phyloP scores from a whole-genome alignment of 2,797 vertebrate species.

The Sus cebifrons region DNA sequence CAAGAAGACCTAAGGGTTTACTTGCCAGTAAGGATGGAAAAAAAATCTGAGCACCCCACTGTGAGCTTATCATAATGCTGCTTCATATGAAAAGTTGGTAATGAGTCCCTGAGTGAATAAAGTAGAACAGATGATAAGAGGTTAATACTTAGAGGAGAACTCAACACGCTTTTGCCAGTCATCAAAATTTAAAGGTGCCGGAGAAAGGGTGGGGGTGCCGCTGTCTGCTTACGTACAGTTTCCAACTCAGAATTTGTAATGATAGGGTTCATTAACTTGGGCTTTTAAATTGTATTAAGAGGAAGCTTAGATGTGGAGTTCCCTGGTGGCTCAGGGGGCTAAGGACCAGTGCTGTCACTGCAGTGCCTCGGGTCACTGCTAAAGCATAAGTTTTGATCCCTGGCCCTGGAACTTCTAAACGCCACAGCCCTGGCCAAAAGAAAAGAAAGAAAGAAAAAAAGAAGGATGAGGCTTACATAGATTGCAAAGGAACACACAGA shows the following conservation, averaged over 20 bases:
- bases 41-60: slow-evolving; percentile 89
- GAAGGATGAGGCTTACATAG: neutral
- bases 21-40: slow-evolving; percentile 92
- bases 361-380: no score
- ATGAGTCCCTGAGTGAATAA: slow-evolving; percentile 99
- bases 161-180: slow-evolving; percentile 90
- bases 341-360: no score
- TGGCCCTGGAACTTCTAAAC: no score
- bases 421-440: no score
- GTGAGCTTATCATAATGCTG: slow-evolving; percentile 93
- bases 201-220: slow-evolving; percentile 76
- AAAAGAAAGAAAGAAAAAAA: no score
- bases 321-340: no score
- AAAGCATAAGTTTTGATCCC: no score
- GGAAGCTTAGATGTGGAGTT: neutral
- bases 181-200: slow-evolving; percentile 89
- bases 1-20: slow-evolving; percentile 97
- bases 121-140: slow-evolving; percentile 93
- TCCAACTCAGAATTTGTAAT: slow-evolving; percentile 82
- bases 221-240: slow-evolving; percentile 82
- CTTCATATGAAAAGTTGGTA: slow-evolving; percentile 97
- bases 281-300: slow-evolving; percentile 53
- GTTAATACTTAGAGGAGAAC: slow-evolving; percentile 92
- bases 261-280: slow-evolving; percentile 31
- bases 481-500: slow-evolving; percentile 12